Evolutionary conservation across 2,113 vertebrate species (phyloP).

Genomic region (Actenoides lindsayi): DNA sequence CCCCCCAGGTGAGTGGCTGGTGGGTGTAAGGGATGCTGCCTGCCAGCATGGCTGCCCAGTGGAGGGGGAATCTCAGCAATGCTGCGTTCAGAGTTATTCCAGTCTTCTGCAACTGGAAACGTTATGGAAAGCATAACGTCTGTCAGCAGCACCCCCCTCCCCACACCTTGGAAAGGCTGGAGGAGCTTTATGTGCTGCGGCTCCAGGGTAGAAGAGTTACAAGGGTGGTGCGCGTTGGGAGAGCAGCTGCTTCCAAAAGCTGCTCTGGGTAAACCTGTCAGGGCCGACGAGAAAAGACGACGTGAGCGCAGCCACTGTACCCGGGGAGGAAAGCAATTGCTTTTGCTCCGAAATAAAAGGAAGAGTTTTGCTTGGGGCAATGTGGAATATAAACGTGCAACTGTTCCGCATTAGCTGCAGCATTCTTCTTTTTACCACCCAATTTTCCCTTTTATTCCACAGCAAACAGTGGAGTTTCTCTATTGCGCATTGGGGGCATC

Average conservation of each 20-base stretch:
- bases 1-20: background rate
- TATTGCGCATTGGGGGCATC: constrained; percentile 30
- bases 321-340: constrained; percentile 33
- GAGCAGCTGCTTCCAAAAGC: constrained; percentile 48
- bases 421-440: constrained; percentile 72
- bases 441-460: constrained; percentile 64
- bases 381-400: constrained; percentile 67
- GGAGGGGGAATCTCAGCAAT: background rate
- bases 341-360: constrained; percentile 65
- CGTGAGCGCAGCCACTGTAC: constrained; percentile 44
- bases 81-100: accelerated
- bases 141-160: background rate
- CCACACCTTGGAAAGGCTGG: background rate
- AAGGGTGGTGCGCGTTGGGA: background rate
- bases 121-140: constrained; percentile 35
- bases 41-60: accelerated
- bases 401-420: constrained; percentile 70
- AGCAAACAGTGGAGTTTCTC: constrained; percentile 45
- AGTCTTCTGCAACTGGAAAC: constrained; percentile 18
- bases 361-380: constrained; percentile 73
- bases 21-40: accelerated
- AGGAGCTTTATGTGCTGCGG: background rate
- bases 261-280: constrained; percentile 64
- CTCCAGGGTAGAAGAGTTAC: background rate
- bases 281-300: constrained; percentile 54